Base-by-base conservation (phyloP, 2,888 invertebrate species). In the Iphiclides podalirius region DNA sequence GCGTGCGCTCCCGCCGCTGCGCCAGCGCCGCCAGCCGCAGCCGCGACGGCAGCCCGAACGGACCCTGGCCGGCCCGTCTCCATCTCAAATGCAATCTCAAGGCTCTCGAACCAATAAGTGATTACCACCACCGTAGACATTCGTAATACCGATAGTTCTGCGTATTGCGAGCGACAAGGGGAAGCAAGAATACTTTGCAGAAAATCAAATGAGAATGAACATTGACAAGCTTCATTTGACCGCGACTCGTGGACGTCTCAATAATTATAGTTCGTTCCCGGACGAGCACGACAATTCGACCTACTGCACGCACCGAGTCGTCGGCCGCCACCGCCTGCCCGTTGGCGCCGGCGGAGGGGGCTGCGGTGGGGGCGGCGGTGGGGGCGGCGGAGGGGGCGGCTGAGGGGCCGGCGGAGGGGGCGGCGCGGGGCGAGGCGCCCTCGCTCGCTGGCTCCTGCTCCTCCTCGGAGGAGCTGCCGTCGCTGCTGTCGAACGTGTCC, bases 401-500 rank as follows among this genome's bases (percentile, higher is more conserved):
- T 39, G 54, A 36, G 20, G 53, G 46, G 33, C 48, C 47, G 23
- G 46, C 31, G 13, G 59, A n/a, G 33, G 55, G 28, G 35, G 52
- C 38, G 52, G 50, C 42, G 38, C 55, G 36, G 20, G 53, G 46
- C 31, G 47, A 46, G 23, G 46, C 31, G 13, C 46, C 52, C 33
- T 44, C 52, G 20, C 35, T 36, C 8, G 46, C 43, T 9, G 47
- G 9, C 4, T 43, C 37, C 4, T 65, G 65, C 6, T 77, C 78
- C 0, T 72, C 72, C 46, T 82, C 85, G 1, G 80, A 67, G 58
- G 83, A 79, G 60, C 86, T 86, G 59, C 67, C 70, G 61, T 85
- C 83, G 52, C 80, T 77, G 65, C 84, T 79, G 67, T 86, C 87
- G 60, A 80, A 84, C 1, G 86, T 86, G 4, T 77, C 83, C 28